Evolutionary conservation across 2,113 vertebrate genomes (phyloP).

Genomic region (Genyomyrus donnyi): DNA sequence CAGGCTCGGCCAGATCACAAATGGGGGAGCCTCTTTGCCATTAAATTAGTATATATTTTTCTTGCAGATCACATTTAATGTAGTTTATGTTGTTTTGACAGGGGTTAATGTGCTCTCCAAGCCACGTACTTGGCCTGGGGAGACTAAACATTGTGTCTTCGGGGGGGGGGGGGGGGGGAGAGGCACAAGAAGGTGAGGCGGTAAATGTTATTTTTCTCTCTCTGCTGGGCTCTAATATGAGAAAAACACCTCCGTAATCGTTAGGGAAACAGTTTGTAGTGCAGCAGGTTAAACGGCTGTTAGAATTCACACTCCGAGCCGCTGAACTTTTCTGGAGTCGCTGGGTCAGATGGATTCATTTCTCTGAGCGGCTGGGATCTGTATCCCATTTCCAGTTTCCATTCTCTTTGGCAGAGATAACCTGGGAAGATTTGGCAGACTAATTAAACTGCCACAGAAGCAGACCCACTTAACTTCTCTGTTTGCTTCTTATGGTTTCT

Average conservation of each 20-base stretch:
- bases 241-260: conserved; percentile 38
- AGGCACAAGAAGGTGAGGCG: conserved; percentile 15
- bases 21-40: conserved; percentile 23
- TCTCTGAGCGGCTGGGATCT: neutral
- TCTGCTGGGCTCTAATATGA: conserved; percentile 37
- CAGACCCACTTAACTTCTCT: neutral
- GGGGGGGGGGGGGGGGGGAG: conserved; percentile 35
- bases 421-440: neutral
- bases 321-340: neutral
- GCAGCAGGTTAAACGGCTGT: conserved; percentile 39
- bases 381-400: neutral
- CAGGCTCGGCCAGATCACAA: conserved; percentile 34
- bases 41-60: conserved; percentile 42
- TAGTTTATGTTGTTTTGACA: conserved; percentile 34
- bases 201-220: conserved; percentile 47
- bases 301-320: conserved; percentile 34
- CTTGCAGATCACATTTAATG: conserved; percentile 36
- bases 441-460: neutral
- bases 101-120: conserved; percentile 21
- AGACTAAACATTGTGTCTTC: conserved; percentile 39
- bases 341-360: conserved; percentile 14
- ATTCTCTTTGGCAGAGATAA: neutral
- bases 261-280: conserved; percentile 42
- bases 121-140: conserved; percentile 29
- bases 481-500: neutral